Percentiles rank a stretch among this genome's conserved stretches.
phyloP scores from a whole-genome alignment of 1,140 invertebrate species.

The Kradibia gibbosae region DNA sequence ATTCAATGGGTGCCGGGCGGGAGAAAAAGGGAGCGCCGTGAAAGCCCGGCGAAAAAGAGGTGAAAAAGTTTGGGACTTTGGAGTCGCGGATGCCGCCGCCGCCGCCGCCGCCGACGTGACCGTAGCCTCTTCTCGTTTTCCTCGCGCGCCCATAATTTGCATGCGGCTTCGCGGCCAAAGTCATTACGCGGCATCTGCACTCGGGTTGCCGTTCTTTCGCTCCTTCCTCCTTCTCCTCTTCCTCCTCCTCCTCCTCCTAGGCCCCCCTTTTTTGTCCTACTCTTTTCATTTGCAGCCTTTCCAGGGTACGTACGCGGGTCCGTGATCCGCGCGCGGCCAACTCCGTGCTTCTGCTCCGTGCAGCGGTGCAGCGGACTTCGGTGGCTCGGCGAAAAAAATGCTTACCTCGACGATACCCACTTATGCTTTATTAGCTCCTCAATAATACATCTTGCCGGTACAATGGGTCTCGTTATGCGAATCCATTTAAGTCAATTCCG shows the following conservation, averaged over 20 bases:
- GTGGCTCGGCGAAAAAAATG: conserved; percentile 31
- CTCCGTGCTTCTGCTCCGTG: background rate
- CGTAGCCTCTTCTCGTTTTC: conserved; percentile 19
- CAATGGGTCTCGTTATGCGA: conserved; percentile 47
- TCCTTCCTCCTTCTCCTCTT: background rate
- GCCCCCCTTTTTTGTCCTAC: background rate
- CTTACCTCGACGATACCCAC: conserved; percentile 46
- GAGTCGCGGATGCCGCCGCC: background rate
- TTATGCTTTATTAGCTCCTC: conserved; percentile 52
- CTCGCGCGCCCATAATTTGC: conserved; percentile 43
- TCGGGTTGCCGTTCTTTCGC: background rate
- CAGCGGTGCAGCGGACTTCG: background rate
- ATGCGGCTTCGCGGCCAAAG: conserved; percentile 42
- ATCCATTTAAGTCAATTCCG: conserved; percentile 44
- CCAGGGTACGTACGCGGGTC: background rate
- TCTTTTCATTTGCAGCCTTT: conserved; percentile 28
- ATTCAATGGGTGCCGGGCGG: background rate
- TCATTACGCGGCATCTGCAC: conserved; percentile 28
- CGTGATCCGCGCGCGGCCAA: background rate
- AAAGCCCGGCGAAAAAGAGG: background rate
- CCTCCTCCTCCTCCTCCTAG: background rate
- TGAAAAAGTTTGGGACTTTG: conserved; percentile 22
- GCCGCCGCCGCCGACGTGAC: background rate
- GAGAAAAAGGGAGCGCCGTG: background rate
- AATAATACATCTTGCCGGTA: conserved; percentile 48